phyloP scores from a whole-genome alignment of 2,888 invertebrate species.

The Parnassius mnemosyne region DNA sequence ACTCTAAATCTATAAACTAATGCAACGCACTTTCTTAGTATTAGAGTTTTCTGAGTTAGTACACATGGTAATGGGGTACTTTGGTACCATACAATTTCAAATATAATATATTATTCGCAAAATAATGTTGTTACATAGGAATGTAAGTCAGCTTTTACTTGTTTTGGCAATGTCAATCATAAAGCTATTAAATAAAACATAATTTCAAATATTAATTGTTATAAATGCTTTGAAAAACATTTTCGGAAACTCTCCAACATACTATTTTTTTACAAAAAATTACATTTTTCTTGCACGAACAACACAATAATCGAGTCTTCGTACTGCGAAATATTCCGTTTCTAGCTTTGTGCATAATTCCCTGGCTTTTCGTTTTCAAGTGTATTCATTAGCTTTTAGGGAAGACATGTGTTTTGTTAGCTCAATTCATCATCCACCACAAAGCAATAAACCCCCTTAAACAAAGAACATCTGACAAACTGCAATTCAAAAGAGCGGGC shows the following conservation, averaged over 20 bases:
- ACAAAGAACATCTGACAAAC: conserved; percentile 2
- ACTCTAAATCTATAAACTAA: conserved; percentile 60
- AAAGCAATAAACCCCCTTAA: not conserved
- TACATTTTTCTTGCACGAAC: conserved; percentile 26
- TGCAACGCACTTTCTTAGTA: conserved; percentile 40
- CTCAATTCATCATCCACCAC: not conserved
- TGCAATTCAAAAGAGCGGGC: conserved; percentile 4
- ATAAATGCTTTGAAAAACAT: conserved; percentile 28
- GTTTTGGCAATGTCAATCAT: conserved; percentile 62
- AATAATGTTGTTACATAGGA: conserved; percentile 48
- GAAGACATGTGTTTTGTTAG: conserved; percentile 6
- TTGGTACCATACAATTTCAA: conserved; percentile 20
- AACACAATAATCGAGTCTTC: conserved; percentile 27
- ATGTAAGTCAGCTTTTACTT: conserved; percentile 58
- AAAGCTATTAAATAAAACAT: conserved; percentile 35
- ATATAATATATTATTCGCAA: conserved; percentile 25
- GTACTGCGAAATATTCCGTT: not conserved
- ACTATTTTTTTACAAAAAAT: conserved; percentile 21
- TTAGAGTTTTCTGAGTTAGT: conserved; percentile 8
- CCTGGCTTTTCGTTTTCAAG: conserved; percentile 21
- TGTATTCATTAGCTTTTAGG: conserved; percentile 1
- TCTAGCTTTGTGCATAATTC: conserved; percentile 12
- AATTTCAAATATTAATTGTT: conserved; percentile 15
- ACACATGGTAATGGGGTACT: conserved; percentile 12
- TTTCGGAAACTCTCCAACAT: conserved; percentile 36